Conservation (phyloP, 2,797 vertebrate genomes). For the Halcyon leucocephala region DNA sequence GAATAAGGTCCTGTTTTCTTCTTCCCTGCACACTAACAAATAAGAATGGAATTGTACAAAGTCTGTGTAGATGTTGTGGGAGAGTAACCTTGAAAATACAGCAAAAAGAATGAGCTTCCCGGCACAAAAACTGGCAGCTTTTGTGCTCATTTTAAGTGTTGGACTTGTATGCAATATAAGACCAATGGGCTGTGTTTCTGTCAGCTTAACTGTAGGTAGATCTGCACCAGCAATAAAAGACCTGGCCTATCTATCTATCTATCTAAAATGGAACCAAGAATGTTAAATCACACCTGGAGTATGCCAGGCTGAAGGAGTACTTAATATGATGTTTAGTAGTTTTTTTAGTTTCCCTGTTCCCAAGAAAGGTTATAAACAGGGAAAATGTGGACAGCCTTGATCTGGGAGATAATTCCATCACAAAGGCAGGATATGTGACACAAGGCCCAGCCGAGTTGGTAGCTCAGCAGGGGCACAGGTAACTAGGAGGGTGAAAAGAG, state of each 20-base stretch:
- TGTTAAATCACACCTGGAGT: background rate
- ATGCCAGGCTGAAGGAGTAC: background rate
- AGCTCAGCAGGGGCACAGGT: background rate
- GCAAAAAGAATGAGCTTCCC: background rate
- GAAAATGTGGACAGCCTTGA: background rate
- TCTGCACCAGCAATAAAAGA: background rate
- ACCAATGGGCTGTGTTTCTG: background rate
- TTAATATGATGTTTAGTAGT: background rate
- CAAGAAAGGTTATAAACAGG: background rate
- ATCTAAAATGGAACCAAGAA: background rate
- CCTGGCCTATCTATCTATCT: background rate
- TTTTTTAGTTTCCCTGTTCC: background rate
- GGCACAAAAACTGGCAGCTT: background rate
- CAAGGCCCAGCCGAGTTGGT: fast-evolving
- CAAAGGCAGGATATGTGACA: background rate
- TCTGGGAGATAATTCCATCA: background rate
- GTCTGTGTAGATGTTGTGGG: background rate
- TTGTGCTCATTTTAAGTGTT: background rate
- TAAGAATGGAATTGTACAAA: background rate
- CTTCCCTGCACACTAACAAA: background rate
- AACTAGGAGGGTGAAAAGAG: background rate
- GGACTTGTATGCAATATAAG: background rate
- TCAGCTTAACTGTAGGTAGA: background rate
- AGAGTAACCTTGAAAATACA: background rate
- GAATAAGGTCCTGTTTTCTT: background rate